phyloP scores from a whole-genome alignment of 2,113 vertebrate species.

The Ammodytes dubius region DNA sequence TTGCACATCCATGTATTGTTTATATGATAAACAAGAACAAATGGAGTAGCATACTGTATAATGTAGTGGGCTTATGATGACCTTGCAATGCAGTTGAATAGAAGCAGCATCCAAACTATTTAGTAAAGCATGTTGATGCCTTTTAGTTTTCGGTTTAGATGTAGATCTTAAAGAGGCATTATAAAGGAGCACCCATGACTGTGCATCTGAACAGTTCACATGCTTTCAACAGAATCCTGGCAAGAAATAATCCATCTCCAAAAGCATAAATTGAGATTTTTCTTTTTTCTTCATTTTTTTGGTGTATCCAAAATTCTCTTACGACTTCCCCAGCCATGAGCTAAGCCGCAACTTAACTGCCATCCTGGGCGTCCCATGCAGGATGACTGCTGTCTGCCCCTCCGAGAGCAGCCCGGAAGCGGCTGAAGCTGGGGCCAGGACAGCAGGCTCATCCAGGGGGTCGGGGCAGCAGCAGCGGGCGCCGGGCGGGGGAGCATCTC shows the following conservation, averaged over 20 bases:
- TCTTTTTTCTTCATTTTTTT: background rate
- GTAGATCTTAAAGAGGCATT: background rate
- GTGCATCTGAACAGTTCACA: background rate
- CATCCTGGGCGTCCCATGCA: conserved; percentile 76
- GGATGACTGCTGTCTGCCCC: conserved; percentile 91
- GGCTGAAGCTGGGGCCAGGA: conserved; percentile 53
- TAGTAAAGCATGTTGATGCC: background rate
- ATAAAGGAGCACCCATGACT: background rate
- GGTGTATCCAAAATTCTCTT: background rate
- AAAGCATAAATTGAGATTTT: background rate
- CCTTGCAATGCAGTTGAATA: background rate
- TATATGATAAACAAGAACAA: conserved; percentile 8
- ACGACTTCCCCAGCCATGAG: conserved; percentile 68
- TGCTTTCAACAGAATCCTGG: background rate
- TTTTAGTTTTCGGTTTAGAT: background rate
- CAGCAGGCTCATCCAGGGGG: conserved; percentile 43
- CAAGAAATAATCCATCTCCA: background rate
- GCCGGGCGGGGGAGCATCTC: conserved; percentile 48
- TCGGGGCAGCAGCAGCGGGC: conserved; percentile 31
- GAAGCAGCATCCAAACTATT: background rate
- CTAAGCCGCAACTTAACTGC: conserved; percentile 65
- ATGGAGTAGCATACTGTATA: background rate
- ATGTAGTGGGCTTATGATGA: background rate
- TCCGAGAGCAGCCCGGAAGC: conserved; percentile 81
- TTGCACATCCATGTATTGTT: background rate